Base-by-base conservation (phyloP, 2,888 invertebrate species). In the Unio delphinus region DNA sequence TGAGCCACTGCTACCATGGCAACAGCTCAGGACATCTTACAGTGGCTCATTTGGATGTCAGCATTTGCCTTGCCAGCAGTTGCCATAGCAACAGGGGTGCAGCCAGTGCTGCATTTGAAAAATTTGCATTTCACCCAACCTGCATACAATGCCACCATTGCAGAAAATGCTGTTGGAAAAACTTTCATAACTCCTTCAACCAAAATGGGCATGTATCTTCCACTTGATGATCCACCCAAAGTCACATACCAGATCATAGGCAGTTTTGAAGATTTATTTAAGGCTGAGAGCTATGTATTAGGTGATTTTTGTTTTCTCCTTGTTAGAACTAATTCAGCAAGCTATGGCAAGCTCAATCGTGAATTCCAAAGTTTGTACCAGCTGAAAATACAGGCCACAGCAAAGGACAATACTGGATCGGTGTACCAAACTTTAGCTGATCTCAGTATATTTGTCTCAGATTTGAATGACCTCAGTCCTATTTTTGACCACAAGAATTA, bases 241-340 rank as follows among this genome's bases (percentile, higher is more conserved):
- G 93, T 98, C 64, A 94, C 94, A 80, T 99, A 94, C 91, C 94
- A 95, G 87, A 96, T 99, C 88, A 93, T 94, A 28, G 93, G 93
- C 84, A 97, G 97, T 62, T 96, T 97, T 91, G 93, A 93, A 67
- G 74, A 94, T 88, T 94, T 97, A 88, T 98, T 98, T 91, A 96
- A 96, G 90, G 96, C 96, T 15, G 97, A 98, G 89, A 95, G 95
- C 83, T 93, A 94, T 73, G 91, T 93, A 73, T 94, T 98, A 67
- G 98, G 98, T 58, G 97, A 98, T 91, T 97, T 98, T 91, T 96
- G 96, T 90, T 99, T 99, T 91, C 92, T 98, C 68, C 92, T 95
- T 68, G 93, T 99, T 73, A 93, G 98, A 85, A 97, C 96, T 78
- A 93, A 96, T 88, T 95, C 97, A 72, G 95, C 95, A 61, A 94